Conservation (phyloP, 2,888 invertebrate genomes). For the Drosophila phalerata region DNA sequence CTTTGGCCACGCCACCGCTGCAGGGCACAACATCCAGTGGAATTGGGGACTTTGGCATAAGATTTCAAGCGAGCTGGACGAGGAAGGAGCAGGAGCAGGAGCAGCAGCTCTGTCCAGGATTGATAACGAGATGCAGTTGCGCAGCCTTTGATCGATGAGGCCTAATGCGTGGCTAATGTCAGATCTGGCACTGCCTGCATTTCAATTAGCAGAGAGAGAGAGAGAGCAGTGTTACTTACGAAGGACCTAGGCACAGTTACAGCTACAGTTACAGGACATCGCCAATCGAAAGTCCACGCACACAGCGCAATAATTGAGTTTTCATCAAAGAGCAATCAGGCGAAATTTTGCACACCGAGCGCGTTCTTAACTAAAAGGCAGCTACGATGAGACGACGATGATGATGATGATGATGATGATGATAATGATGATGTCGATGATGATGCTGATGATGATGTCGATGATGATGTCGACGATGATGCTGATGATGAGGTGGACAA, state of each 20-base stretch:
- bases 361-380: constrained; percentile 80
- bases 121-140: constrained; percentile 57
- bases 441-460: constrained; percentile 29
- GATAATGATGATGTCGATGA: constrained; percentile 7
- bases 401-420: constrained; percentile 19
- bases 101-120: constrained; percentile 5
- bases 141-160: constrained; percentile 70
- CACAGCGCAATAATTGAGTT: constrained; percentile 76
- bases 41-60: constrained; percentile 12
- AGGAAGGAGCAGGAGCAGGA: neutral
- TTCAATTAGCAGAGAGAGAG: constrained; percentile 63
- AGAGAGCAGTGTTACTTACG: constrained; percentile 53
- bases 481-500: constrained; percentile 31
- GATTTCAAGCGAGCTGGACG: constrained; percentile 15
- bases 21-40: constrained; percentile 10
- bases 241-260: constrained; percentile 27
- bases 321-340: constrained; percentile 82
- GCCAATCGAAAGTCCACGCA: constrained; percentile 32
- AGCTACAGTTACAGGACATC: constrained; percentile 31
- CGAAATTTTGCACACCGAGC: constrained; percentile 78
- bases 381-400: constrained; percentile 12
- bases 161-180: constrained; percentile 69
- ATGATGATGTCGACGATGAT: constrained; percentile 2
- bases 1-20: constrained; percentile 38
- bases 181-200: constrained; percentile 63